These are phyloP conservation scores for Callinectes sapidus DNA, from an alignment of 2,888 invertebrate species.

Conservation along the genomic window DNA sequence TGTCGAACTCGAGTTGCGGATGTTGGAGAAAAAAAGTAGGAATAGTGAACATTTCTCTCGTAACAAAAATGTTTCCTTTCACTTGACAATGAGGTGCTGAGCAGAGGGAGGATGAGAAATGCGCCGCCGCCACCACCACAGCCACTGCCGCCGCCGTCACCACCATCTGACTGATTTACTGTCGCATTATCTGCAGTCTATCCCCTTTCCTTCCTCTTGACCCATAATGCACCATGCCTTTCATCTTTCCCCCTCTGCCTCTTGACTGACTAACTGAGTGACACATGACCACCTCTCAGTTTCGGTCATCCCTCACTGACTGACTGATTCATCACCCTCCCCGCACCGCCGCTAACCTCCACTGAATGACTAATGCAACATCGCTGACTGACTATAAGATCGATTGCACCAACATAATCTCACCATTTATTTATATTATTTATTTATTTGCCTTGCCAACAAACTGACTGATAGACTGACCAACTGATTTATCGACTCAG, in stretches of 20 bases:
- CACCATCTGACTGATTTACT: not conserved
- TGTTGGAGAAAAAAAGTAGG: conserved; percentile 11
- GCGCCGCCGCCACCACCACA: not conserved
- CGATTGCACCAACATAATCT: not conserved
- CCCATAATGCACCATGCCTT: not conserved
- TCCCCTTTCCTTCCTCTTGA: not conserved
- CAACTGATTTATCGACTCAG: not conserved
- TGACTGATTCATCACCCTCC: not conserved
- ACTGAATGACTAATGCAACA: too few species aligned
- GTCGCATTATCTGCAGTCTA: not conserved
- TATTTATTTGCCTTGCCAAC: not conserved
- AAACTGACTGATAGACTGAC: not conserved
- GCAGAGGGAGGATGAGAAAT: not conserved
- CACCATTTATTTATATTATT: not conserved
- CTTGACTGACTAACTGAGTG: not conserved
- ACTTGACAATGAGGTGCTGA: conserved; percentile 9
- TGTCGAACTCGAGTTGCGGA: conserved; percentile 15
- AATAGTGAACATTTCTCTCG: conserved; percentile 11
- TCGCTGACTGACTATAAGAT: not conserved
- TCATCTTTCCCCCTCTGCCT: not conserved
- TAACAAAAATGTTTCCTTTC: conserved; percentile 24
- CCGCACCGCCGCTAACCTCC: not conserved
- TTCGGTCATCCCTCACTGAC: not conserved
- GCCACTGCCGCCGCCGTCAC: not conserved
- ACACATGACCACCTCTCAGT: not conserved